phyloP scores from a whole-genome alignment of 2,888 invertebrate species.

The Cheilosia impressa region DNA sequence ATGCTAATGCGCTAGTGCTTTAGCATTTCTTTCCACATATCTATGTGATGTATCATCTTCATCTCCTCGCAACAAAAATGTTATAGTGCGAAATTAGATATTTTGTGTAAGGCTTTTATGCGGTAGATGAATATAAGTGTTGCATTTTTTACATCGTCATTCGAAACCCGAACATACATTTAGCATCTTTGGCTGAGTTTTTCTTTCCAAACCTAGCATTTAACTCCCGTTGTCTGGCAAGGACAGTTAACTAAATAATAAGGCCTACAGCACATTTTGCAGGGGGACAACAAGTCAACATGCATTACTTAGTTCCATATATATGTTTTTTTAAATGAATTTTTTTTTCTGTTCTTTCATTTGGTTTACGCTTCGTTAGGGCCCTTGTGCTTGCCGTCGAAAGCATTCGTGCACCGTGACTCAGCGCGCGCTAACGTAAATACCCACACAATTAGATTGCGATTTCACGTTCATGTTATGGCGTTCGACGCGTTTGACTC shows the following conservation, averaged over 20 bases:
- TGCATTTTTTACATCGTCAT: neutral
- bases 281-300: constrained; percentile 14
- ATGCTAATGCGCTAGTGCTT: constrained; percentile 42
- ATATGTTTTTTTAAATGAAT: neutral
- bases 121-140: neutral
- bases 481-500: constrained; percentile 44
- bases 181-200: neutral
- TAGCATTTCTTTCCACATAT: neutral
- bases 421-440: constrained; percentile 39
- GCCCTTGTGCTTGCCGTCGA: constrained; percentile 56
- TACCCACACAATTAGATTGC: constrained; percentile 30
- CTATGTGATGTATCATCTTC: neutral
- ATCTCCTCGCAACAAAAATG: neutral
- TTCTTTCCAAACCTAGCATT: too few species aligned
- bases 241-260: constrained; percentile 38
- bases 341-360: constrained; percentile 28
- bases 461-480: constrained; percentile 55
- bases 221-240: neutral
- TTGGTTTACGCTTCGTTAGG: constrained; percentile 64
- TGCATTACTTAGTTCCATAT: constrained; percentile 4
- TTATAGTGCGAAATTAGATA: neutral
- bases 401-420: constrained; percentile 56
- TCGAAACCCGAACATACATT: too few species aligned
- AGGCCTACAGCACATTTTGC: neutral
- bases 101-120: neutral